Percentiles rank a stretch among this genome's conserved stretches.
Conservation (phyloP, 2,797 vertebrate species). For the Eulemur coronatus region DNA sequence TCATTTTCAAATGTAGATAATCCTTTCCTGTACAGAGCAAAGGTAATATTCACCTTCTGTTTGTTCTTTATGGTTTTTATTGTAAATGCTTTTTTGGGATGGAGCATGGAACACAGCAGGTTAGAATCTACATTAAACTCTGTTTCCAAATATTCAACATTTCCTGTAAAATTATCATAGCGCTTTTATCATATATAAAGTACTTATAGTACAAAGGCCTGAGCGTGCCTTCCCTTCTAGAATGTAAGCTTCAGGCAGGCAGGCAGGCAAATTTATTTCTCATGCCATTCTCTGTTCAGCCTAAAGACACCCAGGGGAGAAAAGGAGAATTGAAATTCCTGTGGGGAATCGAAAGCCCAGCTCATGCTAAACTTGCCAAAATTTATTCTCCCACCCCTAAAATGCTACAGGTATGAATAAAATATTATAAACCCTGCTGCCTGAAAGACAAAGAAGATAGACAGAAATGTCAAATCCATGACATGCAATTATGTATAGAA, state of each 20-base stretch:
- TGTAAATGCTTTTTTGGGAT: background rate
- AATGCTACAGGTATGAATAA: slow-evolving; percentile 44
- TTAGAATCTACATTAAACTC: background rate
- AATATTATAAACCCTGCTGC: slow-evolving; percentile 37
- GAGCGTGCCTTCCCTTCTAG: background rate
- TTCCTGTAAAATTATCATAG: background rate
- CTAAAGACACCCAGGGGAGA: background rate
- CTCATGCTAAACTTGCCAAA: slow-evolving; percentile 16
- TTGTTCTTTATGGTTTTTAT: slow-evolving; percentile 25
- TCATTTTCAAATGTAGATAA: slow-evolving; percentile 7
- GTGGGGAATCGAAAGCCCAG: background rate
- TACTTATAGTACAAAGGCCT: background rate
- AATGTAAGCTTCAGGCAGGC: background rate
- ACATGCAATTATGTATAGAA: slow-evolving; percentile 40
- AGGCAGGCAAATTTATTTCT: background rate
- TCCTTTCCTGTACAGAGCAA: background rate
- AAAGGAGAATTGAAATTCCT: background rate
- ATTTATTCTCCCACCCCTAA: slow-evolving; percentile 12
- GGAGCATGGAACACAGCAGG: background rate
- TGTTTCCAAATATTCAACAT: background rate
- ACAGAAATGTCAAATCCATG: slow-evolving; percentile 54
- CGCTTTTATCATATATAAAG: background rate
- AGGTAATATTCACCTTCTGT: background rate
- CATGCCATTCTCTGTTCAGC: background rate
- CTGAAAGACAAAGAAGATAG: slow-evolving; percentile 35